phyloP scores from a whole-genome alignment of 2,888 invertebrate species.

The Ochlodes sylvanus region DNA sequence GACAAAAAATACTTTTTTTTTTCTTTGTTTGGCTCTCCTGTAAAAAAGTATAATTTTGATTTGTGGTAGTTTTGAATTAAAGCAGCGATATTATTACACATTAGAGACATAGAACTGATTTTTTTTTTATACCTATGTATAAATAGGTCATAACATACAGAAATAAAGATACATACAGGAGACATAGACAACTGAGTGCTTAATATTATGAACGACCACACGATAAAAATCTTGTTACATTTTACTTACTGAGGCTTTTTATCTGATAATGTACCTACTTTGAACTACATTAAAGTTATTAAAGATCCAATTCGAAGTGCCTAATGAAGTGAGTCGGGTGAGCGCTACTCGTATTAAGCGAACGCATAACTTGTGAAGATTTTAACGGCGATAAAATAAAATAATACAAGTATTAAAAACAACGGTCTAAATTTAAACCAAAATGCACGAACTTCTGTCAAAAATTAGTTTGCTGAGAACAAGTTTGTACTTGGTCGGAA shows the following conservation, averaged over 20 bases:
- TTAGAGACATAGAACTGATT: neutral
- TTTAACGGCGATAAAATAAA: too few relatives aligned
- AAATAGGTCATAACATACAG: neutral
- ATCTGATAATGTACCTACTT: conserved; percentile 23
- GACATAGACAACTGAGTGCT: conserved; percentile 4
- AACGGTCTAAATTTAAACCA: neutral
- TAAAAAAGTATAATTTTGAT: too few relatives aligned
- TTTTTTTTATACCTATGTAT: too few relatives aligned
- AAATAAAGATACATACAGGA: neutral
- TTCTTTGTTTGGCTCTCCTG: too few relatives aligned
- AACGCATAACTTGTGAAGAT: too few relatives aligned
- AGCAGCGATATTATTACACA: neutral
- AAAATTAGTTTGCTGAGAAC: conserved; percentile 9
- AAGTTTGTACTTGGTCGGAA: conserved; percentile 11
- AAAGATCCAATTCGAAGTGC: conserved; percentile 23
- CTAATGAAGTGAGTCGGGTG: conserved; percentile 17
- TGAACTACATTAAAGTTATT: conserved; percentile 22
- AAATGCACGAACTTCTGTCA: conserved; percentile 8
- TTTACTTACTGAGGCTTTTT: conserved; percentile 15
- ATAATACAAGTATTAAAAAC: too few relatives aligned
- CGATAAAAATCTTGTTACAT: conserved; percentile 25
- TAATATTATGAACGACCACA: conserved; percentile 24
- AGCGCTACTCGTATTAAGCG: neutral
- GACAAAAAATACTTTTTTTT: too few relatives aligned
- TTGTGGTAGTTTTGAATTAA: too few relatives aligned